Conservation (phyloP, 2,113 vertebrate species). For the Vanacampus margaritifer region DNA sequence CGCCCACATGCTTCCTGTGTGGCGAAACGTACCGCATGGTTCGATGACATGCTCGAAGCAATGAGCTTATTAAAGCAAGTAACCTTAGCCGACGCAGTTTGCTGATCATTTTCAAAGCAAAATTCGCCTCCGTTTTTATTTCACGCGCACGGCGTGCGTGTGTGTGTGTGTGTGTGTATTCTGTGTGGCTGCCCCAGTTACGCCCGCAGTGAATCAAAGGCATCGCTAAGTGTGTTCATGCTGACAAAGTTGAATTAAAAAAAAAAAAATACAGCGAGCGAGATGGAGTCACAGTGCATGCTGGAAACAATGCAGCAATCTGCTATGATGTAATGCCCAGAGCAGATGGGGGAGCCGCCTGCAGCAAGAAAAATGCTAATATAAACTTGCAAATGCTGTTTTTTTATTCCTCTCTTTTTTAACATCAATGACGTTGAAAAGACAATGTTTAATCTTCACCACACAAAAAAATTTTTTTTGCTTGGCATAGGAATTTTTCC, state of each 20-base stretch:
- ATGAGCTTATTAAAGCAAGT: neutral
- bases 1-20: neutral
- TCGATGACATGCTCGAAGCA: neutral
- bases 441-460: neutral
- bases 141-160: neutral
- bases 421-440: neutral
- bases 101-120: neutral
- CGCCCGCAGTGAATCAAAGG: neutral
- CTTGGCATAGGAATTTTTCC: neutral
- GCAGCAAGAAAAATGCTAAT: slow-evolving; percentile 7
- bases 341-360: neutral
- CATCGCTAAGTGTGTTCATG: neutral
- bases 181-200: neutral
- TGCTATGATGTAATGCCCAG: neutral
- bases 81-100: neutral
- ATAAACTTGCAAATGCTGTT: neutral
- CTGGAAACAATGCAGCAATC: neutral
- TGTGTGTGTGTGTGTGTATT: neutral
- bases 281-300: neutral
- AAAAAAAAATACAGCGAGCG: neutral
- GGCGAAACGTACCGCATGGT: neutral
- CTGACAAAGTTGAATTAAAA: neutral
- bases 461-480: neutral
- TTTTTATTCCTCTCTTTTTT: neutral
- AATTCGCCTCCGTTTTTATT: neutral